Evolutionary conservation across 1,140 invertebrate genomes (phyloP).

Genomic region (Drosophila arawakana): DNA sequence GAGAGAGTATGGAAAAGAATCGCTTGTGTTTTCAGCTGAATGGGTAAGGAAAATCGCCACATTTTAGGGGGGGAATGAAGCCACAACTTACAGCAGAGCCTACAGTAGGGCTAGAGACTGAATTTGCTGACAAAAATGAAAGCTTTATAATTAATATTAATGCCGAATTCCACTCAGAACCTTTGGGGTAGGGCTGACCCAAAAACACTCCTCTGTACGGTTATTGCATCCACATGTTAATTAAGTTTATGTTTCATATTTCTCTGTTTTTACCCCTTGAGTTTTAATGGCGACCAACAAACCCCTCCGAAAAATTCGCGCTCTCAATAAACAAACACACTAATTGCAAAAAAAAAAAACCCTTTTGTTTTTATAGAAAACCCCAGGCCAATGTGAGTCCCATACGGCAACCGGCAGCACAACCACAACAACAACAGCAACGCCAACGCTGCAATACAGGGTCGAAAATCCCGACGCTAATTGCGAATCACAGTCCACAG

Average conservation of each 20-base stretch:
- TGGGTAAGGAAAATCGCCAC: conserved; percentile 86
- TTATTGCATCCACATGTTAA: conserved; percentile 7
- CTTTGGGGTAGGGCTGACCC: background rate
- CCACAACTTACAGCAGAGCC: background rate
- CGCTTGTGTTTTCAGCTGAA: conserved; percentile 92
- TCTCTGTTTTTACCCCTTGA: background rate
- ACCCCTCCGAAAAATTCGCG: background rate
- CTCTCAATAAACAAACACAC: background rate
- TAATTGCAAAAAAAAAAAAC: conserved; percentile 15
- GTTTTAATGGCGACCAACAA: conserved; percentile 26
- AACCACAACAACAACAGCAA: conserved; percentile 74
- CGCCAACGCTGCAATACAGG: conserved; percentile 82
- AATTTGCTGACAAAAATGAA: background rate
- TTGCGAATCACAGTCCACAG: conserved; percentile 77
- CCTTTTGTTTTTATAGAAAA: conserved; percentile 67
- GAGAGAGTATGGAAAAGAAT: conserved; percentile 96
- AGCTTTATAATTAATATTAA: background rate
- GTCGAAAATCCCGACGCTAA: conserved; percentile 82
- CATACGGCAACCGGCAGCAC: conserved; percentile 80
- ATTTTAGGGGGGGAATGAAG: background rate
- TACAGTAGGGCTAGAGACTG: too few species aligned
- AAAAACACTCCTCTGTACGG: background rate
- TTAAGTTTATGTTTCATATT: conserved; percentile 21
- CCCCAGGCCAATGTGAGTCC: conserved; percentile 84
- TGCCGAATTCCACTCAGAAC: conserved; percentile 1